Base-by-base conservation (phyloP, 1,140 invertebrate species). In the Sitophilus oryzae region DNA sequence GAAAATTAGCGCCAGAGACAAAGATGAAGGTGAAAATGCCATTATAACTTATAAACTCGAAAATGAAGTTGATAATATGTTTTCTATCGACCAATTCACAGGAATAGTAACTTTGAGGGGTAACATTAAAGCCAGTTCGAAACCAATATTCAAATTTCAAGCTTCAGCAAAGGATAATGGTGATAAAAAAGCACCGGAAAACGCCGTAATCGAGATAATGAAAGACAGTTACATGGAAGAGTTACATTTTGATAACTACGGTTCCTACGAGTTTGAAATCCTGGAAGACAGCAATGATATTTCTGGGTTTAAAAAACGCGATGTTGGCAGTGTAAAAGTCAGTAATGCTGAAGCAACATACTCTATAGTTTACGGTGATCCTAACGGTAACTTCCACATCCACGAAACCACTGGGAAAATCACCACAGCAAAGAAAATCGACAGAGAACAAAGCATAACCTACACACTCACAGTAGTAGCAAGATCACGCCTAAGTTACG, bases 361-460 rank as follows among this genome's bases (percentile, higher is more conserved):
- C 73, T 79, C 82, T 1, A 94, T 97, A 48, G 76, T 91, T 36
- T 84, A 80, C 62, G 95, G 95, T 4, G 90, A 94, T 71, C 78
- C 81, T 3, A 77, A 81, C 56, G 80, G 82, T 18, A 82, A 84
- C 64, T 96, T 94, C 68, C 77, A 78, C 60, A 90, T 94, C 51
- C 83, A 94, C 67, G 80, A 86, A 66, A 79, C 76, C 47, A 82
- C 80, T 15, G 92, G 92, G 0, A 73, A 82, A 11, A 88, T 99
- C 30, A 85, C 79, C 21, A 89, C 93, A 0, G 81, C 82, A 3
- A 82, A 82, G 18, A 79, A 79, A 55, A 79, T 98, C 45, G 94
- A 98, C 70, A 78, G 93, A 25, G 96, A 98, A 75, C 74, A 80
- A 54, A 78, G 80, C 58, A 75, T 84, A 14, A 76, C 79, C 37